Conservation (phyloP, 2,113 vertebrate species). For the Eulemur rufifrons region DNA sequence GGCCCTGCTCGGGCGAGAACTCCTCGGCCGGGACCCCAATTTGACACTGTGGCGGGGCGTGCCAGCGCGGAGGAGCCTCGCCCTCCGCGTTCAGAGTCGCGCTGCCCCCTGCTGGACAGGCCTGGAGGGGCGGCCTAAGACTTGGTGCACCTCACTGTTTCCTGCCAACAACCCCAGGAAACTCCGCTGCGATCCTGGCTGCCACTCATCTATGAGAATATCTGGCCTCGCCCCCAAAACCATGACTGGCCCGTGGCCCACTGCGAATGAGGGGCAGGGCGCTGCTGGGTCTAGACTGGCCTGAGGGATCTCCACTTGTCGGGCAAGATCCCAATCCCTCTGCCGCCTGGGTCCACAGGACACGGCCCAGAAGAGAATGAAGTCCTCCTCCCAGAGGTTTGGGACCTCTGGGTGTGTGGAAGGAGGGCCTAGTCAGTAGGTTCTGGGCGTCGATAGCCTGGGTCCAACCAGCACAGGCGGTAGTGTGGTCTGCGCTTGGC, state of each 20-base stretch:
- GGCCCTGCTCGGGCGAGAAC: rapidly evolving
- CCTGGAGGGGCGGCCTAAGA: background rate
- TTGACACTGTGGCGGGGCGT: rapidly evolving
- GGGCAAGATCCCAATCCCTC: background rate
- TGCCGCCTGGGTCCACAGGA: background rate
- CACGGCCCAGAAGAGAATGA: background rate
- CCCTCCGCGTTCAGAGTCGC: background rate
- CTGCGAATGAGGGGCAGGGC: background rate
- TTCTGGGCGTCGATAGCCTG: background rate
- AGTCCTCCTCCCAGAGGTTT: background rate
- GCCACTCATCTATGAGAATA: rapidly evolving
- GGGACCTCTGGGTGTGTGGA: too few relatives aligned
- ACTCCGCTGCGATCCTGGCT: rapidly evolving
- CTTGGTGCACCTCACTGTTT: rapidly evolving
- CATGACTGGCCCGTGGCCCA: background rate
- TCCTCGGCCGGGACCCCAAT: rapidly evolving
- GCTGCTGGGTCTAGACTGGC: background rate
- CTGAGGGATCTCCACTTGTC: background rate
- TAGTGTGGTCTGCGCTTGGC: background rate
- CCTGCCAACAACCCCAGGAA: rapidly evolving
- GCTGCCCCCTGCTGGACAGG: conserved; percentile 72
- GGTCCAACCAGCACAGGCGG: background rate
- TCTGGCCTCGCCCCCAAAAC: background rate
- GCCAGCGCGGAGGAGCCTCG: rapidly evolving
- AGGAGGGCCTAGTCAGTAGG: background rate